Percentiles rank a stretch among this genome's conserved stretches.
phyloP scores from a whole-genome alignment of 2,113 vertebrate species.

The Cebus imitator region DNA sequence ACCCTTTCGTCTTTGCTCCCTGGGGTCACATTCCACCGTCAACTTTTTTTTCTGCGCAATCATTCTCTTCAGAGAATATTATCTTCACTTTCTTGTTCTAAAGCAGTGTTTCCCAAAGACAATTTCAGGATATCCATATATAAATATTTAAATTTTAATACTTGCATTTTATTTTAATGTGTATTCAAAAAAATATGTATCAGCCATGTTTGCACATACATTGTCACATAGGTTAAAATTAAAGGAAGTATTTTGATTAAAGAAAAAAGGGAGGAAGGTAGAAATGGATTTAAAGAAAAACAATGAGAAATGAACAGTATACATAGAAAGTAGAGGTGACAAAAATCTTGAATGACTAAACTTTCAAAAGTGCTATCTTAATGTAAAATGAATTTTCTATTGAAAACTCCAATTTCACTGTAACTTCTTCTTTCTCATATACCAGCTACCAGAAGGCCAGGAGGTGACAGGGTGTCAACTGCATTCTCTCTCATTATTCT shows the following conservation, averaged over 20 bases:
- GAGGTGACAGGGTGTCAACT: background rate
- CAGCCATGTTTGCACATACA: background rate
- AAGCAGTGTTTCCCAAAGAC: background rate
- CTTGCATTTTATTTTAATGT: background rate
- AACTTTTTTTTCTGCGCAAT: background rate
- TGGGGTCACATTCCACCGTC: background rate
- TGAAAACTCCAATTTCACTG: background rate
- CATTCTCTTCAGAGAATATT: background rate
- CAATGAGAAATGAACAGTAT: background rate
- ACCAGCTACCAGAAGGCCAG: background rate
- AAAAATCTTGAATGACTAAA: background rate
- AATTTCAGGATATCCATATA: background rate
- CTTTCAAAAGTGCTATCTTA: background rate
- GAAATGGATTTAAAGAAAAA: background rate
- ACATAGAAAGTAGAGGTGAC: background rate
- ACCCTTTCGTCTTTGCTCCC: background rate
- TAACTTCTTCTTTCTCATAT: background rate
- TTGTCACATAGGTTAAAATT: background rate
- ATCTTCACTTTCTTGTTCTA: background rate
- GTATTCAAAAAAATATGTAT: conserved; percentile 12
- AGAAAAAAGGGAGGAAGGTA: background rate
- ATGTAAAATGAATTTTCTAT: background rate
- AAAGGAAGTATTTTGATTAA: background rate
- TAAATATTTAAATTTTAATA: background rate
- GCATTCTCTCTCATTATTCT: background rate